Evolutionary conservation across 2,888 invertebrate species (phyloP).

Genomic region (Macaria liturata): DNA sequence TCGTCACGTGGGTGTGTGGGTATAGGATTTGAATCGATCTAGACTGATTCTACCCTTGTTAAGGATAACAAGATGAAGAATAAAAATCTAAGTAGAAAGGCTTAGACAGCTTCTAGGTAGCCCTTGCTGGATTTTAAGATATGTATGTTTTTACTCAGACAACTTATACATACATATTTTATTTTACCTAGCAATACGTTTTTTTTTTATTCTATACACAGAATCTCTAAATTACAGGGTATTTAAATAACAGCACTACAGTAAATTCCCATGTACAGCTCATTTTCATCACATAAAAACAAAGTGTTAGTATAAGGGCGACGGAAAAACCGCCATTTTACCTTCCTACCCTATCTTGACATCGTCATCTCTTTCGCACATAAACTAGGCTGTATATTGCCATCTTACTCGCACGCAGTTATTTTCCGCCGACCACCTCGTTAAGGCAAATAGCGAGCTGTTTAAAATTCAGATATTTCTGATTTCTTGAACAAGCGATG

Average conservation of each 20-base stretch:
- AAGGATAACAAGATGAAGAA: no score
- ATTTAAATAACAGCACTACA: conserved; percentile 34
- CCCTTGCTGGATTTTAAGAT: no score
- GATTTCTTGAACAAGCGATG: conserved; percentile 26
- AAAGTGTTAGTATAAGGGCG: conserved; percentile 37
- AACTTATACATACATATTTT: no score
- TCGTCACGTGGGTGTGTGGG: no score
- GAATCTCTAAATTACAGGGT: conserved; percentile 18
- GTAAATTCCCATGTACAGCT: conserved; percentile 43
- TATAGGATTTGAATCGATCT: no score
- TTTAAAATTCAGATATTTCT: conserved; percentile 31
- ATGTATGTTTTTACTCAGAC: no score
- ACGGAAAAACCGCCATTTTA: conserved; percentile 43
- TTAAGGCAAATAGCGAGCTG: conserved; percentile 41
- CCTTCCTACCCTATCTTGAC: conserved; percentile 30
- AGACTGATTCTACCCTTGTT: no score
- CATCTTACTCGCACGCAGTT: conserved; percentile 39
- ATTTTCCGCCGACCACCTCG: conserved; percentile 45
- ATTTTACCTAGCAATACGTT: no score
- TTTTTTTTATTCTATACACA: no score
- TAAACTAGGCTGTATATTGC: not conserved
- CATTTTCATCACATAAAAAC: conserved; percentile 56
- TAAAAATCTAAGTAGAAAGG: no score
- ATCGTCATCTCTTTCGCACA: conserved; percentile 21
- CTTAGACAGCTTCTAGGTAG: no score